Evolutionary conservation across 2,888 invertebrate genomes (phyloP).

Genomic region (Salpingus planirostris): DNA sequence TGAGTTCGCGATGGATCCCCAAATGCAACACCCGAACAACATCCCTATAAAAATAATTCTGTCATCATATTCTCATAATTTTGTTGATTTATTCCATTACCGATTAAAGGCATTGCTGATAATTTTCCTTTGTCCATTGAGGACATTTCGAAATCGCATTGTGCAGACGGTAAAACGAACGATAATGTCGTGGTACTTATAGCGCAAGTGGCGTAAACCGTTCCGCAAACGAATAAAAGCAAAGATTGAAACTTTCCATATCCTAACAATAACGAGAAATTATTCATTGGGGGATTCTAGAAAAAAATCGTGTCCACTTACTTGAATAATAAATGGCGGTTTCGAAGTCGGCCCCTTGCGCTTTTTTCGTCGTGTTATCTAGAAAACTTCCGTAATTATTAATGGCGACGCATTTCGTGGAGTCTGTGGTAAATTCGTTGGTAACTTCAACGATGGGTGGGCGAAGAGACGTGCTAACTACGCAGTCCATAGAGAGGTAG

Average conservation of each 20-base stretch:
- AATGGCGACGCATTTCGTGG: no score
- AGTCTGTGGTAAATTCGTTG: slow-evolving; percentile 4
- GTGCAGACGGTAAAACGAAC: slow-evolving; percentile 54
- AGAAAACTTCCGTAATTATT: slow-evolving; percentile 42
- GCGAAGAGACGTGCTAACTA: slow-evolving; percentile 11
- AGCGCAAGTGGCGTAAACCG: slow-evolving; percentile 60
- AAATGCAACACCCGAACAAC: slow-evolving; percentile 61
- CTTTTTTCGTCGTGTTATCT: slow-evolving; percentile 42
- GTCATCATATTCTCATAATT: no score
- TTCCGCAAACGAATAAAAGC: slow-evolving; percentile 54
- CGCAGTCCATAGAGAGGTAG: no score
- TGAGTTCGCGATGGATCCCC: slow-evolving; percentile 62
- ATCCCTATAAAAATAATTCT: slow-evolving; percentile 42
- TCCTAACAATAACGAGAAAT: slow-evolving; percentile 36
- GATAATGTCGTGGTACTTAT: slow-evolving; percentile 58
- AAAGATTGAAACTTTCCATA: slow-evolving; percentile 57
- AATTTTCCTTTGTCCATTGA: slow-evolving; percentile 51
- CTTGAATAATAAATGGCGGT: slow-evolving; percentile 52
- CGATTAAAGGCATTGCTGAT: slow-evolving; percentile 52
- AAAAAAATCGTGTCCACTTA: slow-evolving; percentile 31
- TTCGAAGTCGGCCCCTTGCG: slow-evolving; percentile 52
- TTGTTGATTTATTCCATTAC: no score
- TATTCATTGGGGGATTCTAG: neutral
- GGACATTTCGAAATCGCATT: slow-evolving; percentile 48
- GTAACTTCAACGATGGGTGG: slow-evolving; percentile 14